These are phyloP conservation scores for Phthorimaea operculella DNA, from an alignment of 1,140 invertebrate species.

Conservation along the genomic window DNA sequence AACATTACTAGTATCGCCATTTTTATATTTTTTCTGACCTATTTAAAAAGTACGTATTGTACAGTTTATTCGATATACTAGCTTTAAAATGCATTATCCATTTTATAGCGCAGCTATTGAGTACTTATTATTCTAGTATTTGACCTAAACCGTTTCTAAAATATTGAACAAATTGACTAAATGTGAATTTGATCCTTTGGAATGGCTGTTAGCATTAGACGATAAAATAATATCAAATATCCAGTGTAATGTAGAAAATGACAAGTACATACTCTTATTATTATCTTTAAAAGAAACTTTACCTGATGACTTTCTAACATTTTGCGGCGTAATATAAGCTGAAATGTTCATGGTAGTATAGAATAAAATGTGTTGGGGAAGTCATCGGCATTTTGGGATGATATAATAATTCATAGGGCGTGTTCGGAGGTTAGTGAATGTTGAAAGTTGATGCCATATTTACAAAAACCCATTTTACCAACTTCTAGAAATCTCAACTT, in stretches of 20 bases:
- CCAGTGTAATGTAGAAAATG: slow-evolving; percentile 16
- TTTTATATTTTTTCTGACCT: not conserved
- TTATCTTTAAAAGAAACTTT: not conserved
- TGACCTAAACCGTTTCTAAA: not conserved
- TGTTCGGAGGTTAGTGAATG: too few relatives aligned
- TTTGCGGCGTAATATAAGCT: too few relatives aligned
- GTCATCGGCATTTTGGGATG: too few relatives aligned
- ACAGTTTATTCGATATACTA: not conserved
- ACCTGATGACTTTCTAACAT: too few relatives aligned
- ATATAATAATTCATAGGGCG: too few relatives aligned
- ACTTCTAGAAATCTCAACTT: too few relatives aligned
- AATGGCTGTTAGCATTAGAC: not conserved
- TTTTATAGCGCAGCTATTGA: not conserved
- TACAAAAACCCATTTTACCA: too few relatives aligned
- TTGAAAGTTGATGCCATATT: too few relatives aligned
- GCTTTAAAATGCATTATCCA: slow-evolving; percentile 2
- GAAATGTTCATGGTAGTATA: too few relatives aligned
- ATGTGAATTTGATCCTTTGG: not conserved
- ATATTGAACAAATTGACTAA: not conserved
- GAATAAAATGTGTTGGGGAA: too few relatives aligned
- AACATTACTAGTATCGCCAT: too few relatives aligned
- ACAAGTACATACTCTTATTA: slow-evolving; percentile 17
- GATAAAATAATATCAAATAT: slow-evolving; percentile 8
- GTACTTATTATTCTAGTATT: slow-evolving; percentile 1
- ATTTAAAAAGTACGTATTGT: not conserved